Base-by-base conservation (phyloP, 2,888 invertebrate genomes). In the Timandra comae region DNA sequence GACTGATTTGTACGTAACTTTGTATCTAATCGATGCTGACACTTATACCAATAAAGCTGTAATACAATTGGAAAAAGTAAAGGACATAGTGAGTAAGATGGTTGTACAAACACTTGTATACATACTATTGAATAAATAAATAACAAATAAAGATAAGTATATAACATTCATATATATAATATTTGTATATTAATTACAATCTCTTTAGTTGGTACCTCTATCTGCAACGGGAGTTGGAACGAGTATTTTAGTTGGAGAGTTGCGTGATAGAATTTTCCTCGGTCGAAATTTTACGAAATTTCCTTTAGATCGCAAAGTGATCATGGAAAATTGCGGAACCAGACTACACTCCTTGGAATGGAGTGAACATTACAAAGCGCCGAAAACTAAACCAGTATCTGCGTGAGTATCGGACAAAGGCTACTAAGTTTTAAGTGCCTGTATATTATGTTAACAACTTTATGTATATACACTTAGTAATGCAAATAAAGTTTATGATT, bases 201-300 rank as follows among this genome's bases (percentile, higher is more conserved):
- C n/a, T n/a, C n/a, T 40, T 38, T 21, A 43, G 45, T 31, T 45
- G 24, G 69, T 85, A 8, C 80, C 87, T 3, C 52, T 92, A 22
- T 76, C 75, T 12, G 91, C 89, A 0, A 85, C 82, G 39, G 93
- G 92, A 7, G 69, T 87, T 25, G 93, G 93, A 2, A 89, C 90
- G 1, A 90, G 90, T 41, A 89, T 93, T 39, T 52, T 88, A 12
- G 87, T 89, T 7, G 87, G 89, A 26, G 91, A 91, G 1, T 63
- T 77, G 1, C 75, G 91, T 30, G 86, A 88, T 23, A 88, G 87
- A 11, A 72, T 90, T 29, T 68, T 88, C 40, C 82, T 92, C 26
- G 92, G 91, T 2, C 78, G 87, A 2, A 82, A 91, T 54, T 89
- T 92, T 52, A 91, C 91, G 46, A 88, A 85, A 57, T 72, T 80